Evolutionary conservation across 2,888 invertebrate genomes (phyloP).

Genomic region (Parnassius apollo): DNA sequence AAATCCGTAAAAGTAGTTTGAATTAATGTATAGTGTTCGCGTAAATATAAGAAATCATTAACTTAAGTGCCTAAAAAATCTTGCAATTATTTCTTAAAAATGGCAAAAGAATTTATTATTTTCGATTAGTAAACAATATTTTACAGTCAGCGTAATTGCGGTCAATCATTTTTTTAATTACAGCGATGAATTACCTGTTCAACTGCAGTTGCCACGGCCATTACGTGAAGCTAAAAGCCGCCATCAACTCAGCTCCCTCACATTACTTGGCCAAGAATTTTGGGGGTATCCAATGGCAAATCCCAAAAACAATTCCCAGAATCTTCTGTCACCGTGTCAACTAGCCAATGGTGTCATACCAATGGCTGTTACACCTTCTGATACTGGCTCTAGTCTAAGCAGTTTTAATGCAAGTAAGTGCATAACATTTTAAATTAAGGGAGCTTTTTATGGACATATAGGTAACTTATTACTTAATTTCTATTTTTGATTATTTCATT

Average conservation of each 20-base stretch:
- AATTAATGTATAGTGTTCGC: no score
- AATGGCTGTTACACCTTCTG: slow-evolving; percentile 82
- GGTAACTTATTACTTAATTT: no score
- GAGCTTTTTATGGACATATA: no score
- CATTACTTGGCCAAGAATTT: slow-evolving; percentile 93
- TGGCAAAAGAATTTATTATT: no score
- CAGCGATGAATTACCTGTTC: slow-evolving; percentile 96
- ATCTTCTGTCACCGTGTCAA: slow-evolving; percentile 62
- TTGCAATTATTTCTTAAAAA: no score
- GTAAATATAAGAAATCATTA: no score
- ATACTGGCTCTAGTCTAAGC: slow-evolving; percentile 87
- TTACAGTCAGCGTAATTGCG: background rate
- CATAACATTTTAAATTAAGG: background rate
- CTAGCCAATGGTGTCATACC: slow-evolving; percentile 62
- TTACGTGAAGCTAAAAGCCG: slow-evolving; percentile 93
- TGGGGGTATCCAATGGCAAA: slow-evolving; percentile 91
- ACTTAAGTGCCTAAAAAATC: no score
- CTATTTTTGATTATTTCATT: no score
- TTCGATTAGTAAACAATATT: background rate
- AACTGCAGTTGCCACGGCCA: slow-evolving; percentile 91
- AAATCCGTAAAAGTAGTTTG: no score
- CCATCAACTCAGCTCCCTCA: slow-evolving; percentile 93
- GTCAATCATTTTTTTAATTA: slow-evolving; percentile 37
- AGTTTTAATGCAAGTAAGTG: slow-evolving; percentile 84
- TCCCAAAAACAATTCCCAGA: slow-evolving; percentile 80